A percentile compares a stretch with the other conserved stretches of the same genome.
These are phyloP conservation scores for Tinea semifulvella DNA, from an alignment of 2,888 invertebrate species.

Conservation along the genomic window DNA sequence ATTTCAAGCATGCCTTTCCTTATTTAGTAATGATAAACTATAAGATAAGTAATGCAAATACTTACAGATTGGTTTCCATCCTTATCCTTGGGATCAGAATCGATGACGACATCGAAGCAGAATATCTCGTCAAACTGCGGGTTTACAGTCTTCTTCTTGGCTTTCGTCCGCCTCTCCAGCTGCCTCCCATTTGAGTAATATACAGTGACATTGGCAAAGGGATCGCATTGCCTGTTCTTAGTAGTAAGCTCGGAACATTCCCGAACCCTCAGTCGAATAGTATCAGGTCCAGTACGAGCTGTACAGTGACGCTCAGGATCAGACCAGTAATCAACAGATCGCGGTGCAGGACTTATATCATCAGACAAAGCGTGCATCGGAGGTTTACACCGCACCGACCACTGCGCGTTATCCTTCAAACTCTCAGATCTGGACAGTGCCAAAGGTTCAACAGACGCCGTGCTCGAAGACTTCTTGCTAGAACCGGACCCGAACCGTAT, in stretches of 20 bases:
- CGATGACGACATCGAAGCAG: slow-evolving; percentile 74
- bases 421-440: slow-evolving; percentile 58
- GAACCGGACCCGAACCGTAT: slow-evolving; percentile 60
- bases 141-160: slow-evolving; percentile 89
- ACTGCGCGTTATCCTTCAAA: slow-evolving; percentile 52
- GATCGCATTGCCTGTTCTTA: slow-evolving; percentile 91
- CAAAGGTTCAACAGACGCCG: slow-evolving; percentile 41
- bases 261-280: slow-evolving; percentile 71
- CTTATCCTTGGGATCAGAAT: slow-evolving; percentile 62
- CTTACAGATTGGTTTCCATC: slow-evolving; percentile 66
- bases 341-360: slow-evolving; percentile 42
- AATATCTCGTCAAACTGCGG: slow-evolving; percentile 91
- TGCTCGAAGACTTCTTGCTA: slow-evolving; percentile 51
- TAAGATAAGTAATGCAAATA: too few relatives aligned
- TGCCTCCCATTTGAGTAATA: slow-evolving; percentile 83
- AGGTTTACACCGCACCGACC: slow-evolving; percentile 44
- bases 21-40: too few relatives aligned
- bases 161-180: slow-evolving; percentile 82
- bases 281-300: slow-evolving; percentile 53
- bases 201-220: slow-evolving; percentile 84
- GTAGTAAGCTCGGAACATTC: slow-evolving; percentile 90
- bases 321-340: slow-evolving; percentile 61
- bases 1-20: too few relatives aligned
- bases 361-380: slow-evolving; percentile 56
- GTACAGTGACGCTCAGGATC: slow-evolving; percentile 59